Conservation (phyloP, 2,113 vertebrate genomes). For the Pangasianodon gigas region DNA sequence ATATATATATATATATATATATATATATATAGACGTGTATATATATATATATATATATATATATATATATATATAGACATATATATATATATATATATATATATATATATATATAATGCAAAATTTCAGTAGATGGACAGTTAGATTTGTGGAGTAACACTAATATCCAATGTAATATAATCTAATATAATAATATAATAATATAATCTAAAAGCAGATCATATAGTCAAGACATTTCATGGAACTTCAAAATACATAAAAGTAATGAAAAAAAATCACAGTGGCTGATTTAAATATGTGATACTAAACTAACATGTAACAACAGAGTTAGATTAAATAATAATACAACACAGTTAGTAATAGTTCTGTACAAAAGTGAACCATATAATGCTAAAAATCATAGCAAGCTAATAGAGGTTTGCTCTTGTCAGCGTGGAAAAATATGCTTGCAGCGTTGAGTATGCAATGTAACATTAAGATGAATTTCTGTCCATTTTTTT, state of each 20-base stretch:
- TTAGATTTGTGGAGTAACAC: background rate
- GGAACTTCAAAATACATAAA: background rate
- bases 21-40: too few relatives aligned
- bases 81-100: too few relatives aligned
- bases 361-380: background rate
- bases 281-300: background rate
- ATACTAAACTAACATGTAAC: background rate
- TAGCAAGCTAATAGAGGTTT: background rate
- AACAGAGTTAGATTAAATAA: background rate
- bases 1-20: too few relatives aligned
- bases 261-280: background rate
- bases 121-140: background rate
- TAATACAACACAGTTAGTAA: background rate
- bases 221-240: background rate
- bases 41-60: too few relatives aligned
- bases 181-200: too few relatives aligned
- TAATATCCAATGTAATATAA: background rate
- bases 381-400: background rate
- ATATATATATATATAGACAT: too few relatives aligned
- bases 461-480: background rate
- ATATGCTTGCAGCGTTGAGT: background rate
- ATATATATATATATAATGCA: too few relatives aligned
- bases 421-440: background rate
- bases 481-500: background rate
- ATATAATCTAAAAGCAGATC: background rate